Evolutionary conservation across 2,888 invertebrate species (phyloP).

Genomic region (Eretmocerus hayati): DNA sequence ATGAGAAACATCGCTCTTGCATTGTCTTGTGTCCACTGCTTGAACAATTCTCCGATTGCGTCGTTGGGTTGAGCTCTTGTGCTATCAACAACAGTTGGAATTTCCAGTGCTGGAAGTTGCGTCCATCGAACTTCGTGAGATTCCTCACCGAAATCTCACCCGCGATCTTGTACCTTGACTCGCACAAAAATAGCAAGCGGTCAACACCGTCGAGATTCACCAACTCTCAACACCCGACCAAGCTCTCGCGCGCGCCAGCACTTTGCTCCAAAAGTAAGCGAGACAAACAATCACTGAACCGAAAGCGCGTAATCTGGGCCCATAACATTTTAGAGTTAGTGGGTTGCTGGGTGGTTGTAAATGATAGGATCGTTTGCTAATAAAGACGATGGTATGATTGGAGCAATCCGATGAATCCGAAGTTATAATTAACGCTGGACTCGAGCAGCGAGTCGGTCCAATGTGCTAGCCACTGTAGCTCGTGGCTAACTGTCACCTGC

Average conservation of each 20-base stretch:
- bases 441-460: too few species aligned
- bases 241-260: neutral
- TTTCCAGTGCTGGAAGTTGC: slow-evolving; percentile 16
- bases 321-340: too few species aligned
- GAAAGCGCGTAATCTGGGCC: slow-evolving; percentile 4
- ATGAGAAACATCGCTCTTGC: slow-evolving; percentile 27
- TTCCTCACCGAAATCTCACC: neutral
- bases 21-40: slow-evolving; percentile 23
- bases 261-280: neutral
- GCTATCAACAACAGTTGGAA: neutral
- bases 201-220: too few species aligned
- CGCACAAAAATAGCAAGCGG: too few species aligned
- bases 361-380: neutral
- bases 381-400: too few species aligned
- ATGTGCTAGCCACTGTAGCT: too few species aligned
- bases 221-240: neutral
- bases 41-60: neutral
- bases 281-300: neutral
- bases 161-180: neutral
- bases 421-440: too few species aligned
- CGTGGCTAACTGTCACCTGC: too few species aligned
- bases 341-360: too few species aligned
- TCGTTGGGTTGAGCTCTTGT: neutral
- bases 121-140: neutral
- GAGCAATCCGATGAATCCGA: too few species aligned